These are phyloP conservation scores for Corvus cornix DNA, from an alignment of 2,113 vertebrate genomes.

Conservation along the genomic window DNA sequence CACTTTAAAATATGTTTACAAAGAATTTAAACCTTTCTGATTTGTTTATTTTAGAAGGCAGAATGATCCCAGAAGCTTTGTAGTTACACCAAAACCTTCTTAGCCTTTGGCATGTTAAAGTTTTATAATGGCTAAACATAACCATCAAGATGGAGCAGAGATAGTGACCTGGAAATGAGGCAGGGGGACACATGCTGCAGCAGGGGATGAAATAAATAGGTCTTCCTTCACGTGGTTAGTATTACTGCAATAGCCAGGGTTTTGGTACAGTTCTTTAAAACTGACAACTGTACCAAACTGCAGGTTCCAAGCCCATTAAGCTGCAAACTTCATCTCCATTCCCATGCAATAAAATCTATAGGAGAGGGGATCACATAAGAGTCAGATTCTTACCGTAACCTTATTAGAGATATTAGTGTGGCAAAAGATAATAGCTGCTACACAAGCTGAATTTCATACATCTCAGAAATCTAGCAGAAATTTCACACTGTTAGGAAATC, in stretches of 20 bases:
- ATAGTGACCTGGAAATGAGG: neutral
- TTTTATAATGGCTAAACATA: neutral
- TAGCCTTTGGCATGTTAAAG: neutral
- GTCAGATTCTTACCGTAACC: neutral
- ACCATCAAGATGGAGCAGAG: neutral
- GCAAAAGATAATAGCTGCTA: neutral
- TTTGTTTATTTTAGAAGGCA: neutral
- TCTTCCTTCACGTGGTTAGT: neutral
- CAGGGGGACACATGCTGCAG: accelerated
- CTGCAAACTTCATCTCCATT: neutral
- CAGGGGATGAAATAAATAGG: neutral
- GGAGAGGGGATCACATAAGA: neutral
- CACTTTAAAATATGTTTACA: neutral
- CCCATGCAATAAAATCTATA: neutral
- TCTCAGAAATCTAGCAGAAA: neutral
- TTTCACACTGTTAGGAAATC: neutral
- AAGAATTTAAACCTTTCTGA: neutral
- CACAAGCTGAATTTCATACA: neutral
- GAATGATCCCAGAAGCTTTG: neutral
- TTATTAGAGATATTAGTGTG: neutral
- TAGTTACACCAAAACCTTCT: neutral
- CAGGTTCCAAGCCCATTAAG: neutral
- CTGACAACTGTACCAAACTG: neutral
- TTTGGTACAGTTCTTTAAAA: neutral
- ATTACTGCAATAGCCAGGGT: neutral